Base-by-base conservation (phyloP, 2,797 vertebrate species). In the Valencia hispanica region DNA sequence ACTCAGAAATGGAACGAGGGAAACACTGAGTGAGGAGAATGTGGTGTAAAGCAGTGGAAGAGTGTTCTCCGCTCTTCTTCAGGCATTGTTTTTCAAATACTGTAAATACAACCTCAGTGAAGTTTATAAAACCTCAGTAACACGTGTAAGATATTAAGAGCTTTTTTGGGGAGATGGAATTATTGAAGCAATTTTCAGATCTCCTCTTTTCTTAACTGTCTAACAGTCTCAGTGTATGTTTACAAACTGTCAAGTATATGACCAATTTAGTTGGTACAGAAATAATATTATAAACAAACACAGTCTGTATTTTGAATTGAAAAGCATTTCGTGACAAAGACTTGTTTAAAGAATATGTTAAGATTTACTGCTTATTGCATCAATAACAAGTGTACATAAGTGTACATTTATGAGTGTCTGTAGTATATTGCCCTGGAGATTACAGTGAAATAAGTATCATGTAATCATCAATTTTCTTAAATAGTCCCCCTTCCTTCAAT, bases 181-280 rank as follows among this genome's bases (percentile, higher is more conserved):
- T 72, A 74, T 75, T 85, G 79, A 72, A 80, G 83, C 48, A 86
- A 87, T 90, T 91, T 90, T 77, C 66, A 94, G 89, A 94, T 94
- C 91, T 72, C 71, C 79, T 94, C 94, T 91, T 91, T 79, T 74
- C 82, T 65, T 86, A 79, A 84, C 87, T 89, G 81, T 88, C 81
- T 94, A 92, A 86, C 90, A 89, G 75, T 84, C 79, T 70, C 32
- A 81, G 92, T 92, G 83, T 92, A 61, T 36, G 73, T 95, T 41
- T 94, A 90, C 93, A 83, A 83, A 91, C 94, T 91, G 87, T 65
- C 77, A 93, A 94, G 90, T 84, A 84, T 84, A 75, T 93, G 92
- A 93, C 89, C 86, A 55, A 83, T 81, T 73, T 74, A 80, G 79
- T 87, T 85, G 80, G 84, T 69, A 48, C 27, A 70, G 74, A 68